A percentile compares a stretch with the other conserved stretches of the same genome.
These are phyloP conservation scores for Glaucomys volans DNA, from an alignment of 2,113 vertebrate species.

Conservation along the genomic window DNA sequence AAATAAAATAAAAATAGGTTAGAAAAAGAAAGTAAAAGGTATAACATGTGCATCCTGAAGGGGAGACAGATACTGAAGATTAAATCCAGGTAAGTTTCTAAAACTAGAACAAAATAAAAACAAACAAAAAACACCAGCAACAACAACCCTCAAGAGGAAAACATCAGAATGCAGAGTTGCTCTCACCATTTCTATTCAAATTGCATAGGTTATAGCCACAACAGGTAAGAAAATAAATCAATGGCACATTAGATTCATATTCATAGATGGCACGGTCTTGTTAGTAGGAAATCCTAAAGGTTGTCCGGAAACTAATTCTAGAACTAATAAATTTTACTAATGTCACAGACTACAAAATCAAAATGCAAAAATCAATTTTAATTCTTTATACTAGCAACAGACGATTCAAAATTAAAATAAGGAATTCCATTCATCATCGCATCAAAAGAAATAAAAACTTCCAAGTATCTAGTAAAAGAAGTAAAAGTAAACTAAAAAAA, in stretches of 20 bases:
- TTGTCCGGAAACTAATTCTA: not conserved
- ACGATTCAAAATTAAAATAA: constrained; percentile 32
- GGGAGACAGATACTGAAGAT: not conserved
- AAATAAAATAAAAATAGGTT: not conserved
- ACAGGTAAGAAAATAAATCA: not conserved
- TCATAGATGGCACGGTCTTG: not conserved
- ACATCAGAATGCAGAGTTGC: not conserved
- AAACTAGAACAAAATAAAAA: not conserved
- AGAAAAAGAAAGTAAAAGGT: not conserved
- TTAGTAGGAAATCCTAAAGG: not conserved
- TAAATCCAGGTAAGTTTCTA: constrained; percentile 1
- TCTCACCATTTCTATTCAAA: not conserved
- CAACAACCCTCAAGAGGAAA: not conserved
- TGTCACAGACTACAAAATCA: constrained; percentile 1
- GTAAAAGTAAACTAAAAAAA: not conserved
- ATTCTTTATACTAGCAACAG: constrained; percentile 51
- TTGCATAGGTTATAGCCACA: not conserved
- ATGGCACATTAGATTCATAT: not conserved
- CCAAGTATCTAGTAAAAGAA: not conserved
- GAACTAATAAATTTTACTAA: not conserved
- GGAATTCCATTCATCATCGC: not conserved
- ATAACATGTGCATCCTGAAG: not conserved
- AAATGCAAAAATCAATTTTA: constrained; percentile 25
- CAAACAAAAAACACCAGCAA: not conserved
- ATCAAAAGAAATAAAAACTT: not conserved